phyloP scores from a whole-genome alignment of 2,888 invertebrate species.

The Cantharis flavilabris region DNA sequence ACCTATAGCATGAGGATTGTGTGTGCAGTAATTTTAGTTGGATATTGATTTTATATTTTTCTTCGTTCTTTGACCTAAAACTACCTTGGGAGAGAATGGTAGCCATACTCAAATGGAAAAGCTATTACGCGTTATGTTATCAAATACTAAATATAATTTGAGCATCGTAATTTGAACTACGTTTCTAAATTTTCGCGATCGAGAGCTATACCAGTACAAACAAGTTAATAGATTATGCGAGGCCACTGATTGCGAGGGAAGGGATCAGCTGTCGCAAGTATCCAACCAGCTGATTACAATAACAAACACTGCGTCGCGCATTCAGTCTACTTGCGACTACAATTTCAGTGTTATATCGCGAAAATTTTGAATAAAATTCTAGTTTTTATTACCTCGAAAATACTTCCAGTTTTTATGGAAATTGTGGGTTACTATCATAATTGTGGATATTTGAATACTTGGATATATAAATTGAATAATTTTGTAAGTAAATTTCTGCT shows the following conservation, averaged over 20 bases:
- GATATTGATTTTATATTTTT: neutral
- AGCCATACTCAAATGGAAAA: neutral
- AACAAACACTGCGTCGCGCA: constrained; percentile 39
- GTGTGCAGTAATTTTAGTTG: neutral
- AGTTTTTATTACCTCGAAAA: neutral
- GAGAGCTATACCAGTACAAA: neutral
- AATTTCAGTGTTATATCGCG: neutral
- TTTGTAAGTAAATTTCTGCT: neutral
- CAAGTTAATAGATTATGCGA: constrained; percentile 24
- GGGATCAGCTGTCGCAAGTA: constrained; percentile 42
- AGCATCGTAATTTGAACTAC: constrained; percentile 12
- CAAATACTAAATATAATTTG: neutral
- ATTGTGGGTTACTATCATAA: neutral
- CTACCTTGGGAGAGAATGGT: neutral
- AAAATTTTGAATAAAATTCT: neutral
- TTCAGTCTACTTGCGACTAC: constrained; percentile 15
- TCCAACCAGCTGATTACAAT: constrained; percentile 47
- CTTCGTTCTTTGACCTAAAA: neutral
- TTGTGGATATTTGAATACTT: neutral
- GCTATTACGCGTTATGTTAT: neutral
- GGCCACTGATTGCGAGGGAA: constrained; percentile 17
- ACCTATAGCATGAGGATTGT: neutral
- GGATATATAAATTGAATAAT: neutral
- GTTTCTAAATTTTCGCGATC: neutral
- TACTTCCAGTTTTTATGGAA: neutral